These are phyloP conservation scores for Cheirogaleus medius DNA, from an alignment of 2,113 vertebrate species.

Conservation along the genomic window DNA sequence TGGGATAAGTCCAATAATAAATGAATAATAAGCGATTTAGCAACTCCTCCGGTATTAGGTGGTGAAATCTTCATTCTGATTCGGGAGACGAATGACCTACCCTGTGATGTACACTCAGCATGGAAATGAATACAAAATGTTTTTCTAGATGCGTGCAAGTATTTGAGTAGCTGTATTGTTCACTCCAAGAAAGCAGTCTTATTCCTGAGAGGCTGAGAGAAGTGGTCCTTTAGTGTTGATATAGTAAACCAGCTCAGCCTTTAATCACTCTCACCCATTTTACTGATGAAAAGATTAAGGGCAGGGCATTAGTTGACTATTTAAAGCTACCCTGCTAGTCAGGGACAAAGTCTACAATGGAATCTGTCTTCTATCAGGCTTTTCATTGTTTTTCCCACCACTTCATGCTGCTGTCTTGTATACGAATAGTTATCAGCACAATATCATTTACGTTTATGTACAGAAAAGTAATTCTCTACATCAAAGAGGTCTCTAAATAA, in stretches of 20 bases:
- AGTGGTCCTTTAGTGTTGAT: not conserved
- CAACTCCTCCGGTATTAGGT: not conserved
- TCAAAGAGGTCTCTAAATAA: not conserved
- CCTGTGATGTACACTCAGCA: not conserved
- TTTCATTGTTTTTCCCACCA: not conserved
- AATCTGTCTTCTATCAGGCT: not conserved
- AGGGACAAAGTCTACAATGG: not conserved
- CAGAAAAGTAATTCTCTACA: not conserved
- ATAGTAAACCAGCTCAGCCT: not conserved
- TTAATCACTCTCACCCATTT: not conserved
- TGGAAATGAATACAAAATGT: not conserved
- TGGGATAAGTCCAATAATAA: not conserved
- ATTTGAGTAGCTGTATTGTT: not conserved
- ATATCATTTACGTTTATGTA: not conserved
- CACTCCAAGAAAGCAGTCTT: not conserved
- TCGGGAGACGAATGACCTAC: not conserved
- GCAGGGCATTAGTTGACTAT: not conserved
- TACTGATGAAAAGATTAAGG: not conserved
- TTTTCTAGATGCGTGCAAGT: not conserved
- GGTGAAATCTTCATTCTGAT: not conserved
- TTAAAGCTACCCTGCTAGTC: not conserved
- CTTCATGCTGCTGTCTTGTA: not conserved
- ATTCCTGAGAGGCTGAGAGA: not conserved
- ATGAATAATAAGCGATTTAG: not conserved
- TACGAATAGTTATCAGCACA: not conserved